Conservation (phyloP, 1,140 invertebrate genomes). For the Anadara kagoshimensis region DNA sequence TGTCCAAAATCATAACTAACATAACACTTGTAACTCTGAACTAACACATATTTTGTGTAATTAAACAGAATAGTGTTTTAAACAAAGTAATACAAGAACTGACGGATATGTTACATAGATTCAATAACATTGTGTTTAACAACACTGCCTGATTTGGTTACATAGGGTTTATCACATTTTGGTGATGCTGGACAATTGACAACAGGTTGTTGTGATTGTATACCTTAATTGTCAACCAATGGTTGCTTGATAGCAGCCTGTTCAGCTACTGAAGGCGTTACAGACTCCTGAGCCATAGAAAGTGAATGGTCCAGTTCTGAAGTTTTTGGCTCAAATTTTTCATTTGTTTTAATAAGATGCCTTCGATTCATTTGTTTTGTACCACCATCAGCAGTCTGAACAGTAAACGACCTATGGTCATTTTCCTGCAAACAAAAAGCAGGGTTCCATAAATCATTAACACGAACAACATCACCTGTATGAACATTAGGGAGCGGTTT, state of each 20-base stretch:
- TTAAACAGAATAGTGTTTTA: too few species aligned
- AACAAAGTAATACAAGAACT: too few species aligned
- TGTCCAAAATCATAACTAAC: too few species aligned
- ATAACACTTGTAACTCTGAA: too few species aligned
- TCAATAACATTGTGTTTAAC: too few species aligned
- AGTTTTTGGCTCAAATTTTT: neutral
- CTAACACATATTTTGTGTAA: too few species aligned
- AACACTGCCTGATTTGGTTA: constrained; percentile 4
- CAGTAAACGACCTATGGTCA: neutral
- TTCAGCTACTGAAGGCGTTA: too few species aligned
- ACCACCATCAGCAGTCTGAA: constrained; percentile 6
- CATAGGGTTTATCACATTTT: neutral
- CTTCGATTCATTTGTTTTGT: constrained; percentile 21
- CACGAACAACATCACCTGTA: too few species aligned
- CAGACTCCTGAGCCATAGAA: neutral
- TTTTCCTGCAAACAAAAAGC: too few species aligned
- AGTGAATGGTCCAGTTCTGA: neutral
- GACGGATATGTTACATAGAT: too few species aligned
- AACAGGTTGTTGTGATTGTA: neutral
- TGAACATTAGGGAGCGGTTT: too few species aligned
- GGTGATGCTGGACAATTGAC: neutral
- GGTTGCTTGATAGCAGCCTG: neutral
- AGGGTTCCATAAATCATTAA: too few species aligned
- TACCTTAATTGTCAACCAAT: neutral
- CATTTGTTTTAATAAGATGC: constrained; percentile 12